These are phyloP conservation scores for Rhyzopertha dominica DNA, from an alignment of 1,140 invertebrate genomes.

Conservation along the genomic window DNA sequence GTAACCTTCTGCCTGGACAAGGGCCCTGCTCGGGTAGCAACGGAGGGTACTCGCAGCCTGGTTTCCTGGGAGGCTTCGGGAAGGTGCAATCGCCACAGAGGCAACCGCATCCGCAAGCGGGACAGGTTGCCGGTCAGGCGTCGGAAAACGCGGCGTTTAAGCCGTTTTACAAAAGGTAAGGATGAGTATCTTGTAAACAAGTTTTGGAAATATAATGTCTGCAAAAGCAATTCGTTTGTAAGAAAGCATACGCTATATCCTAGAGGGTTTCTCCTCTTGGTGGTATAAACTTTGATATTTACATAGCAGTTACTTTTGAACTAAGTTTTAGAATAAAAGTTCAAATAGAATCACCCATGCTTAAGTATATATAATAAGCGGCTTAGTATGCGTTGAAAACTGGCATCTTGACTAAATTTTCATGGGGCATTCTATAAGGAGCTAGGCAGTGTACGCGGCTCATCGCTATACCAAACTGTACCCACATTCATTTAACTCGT, in stretches of 20 bases:
- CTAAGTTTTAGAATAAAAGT: no score
- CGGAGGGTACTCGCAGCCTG: slow-evolving; percentile 31
- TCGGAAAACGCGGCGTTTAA: slow-evolving; percentile 69
- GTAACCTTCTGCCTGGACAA: slow-evolving; percentile 53
- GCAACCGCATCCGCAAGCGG: slow-evolving; percentile 48
- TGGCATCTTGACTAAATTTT: no score
- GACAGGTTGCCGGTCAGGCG: slow-evolving; percentile 55
- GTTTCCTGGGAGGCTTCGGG: slow-evolving; percentile 46
- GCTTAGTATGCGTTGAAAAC: no score
- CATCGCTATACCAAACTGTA: no score
- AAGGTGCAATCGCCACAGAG: slow-evolving; percentile 49
- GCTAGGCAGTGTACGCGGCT: no score
- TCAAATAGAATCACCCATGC: no score
- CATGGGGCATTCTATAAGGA: no score
- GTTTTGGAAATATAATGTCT: not conserved
- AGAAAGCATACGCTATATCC: not conserved
- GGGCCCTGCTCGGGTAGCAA: slow-evolving; percentile 30
- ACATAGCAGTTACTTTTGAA: no score
- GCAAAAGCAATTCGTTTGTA: not conserved
- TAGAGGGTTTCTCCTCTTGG: not conserved
- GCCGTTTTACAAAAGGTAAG: slow-evolving; percentile 83
- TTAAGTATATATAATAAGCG: no score
- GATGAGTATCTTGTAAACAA: slow-evolving; percentile 10
- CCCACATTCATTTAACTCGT: no score
- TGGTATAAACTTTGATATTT: no score